These are phyloP conservation scores for Gymnocypris eckloni DNA, from an alignment of 2,797 vertebrate species.

Conservation along the genomic window DNA sequence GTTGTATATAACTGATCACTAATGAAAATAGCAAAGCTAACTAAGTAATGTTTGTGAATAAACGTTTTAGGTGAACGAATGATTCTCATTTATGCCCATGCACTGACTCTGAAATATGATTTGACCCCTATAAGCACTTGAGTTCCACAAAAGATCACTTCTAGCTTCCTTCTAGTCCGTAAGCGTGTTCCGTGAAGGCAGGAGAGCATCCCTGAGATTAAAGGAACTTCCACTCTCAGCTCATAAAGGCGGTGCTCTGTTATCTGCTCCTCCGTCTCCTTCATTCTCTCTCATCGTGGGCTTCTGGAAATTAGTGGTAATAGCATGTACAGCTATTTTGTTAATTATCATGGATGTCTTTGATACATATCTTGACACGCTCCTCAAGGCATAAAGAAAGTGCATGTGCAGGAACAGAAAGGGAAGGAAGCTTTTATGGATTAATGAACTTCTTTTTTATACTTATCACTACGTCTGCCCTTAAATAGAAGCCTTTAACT, in stretches of 20 bases:
- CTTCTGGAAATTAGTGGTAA: slow-evolving; percentile 75
- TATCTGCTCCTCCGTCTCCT: slow-evolving; percentile 76
- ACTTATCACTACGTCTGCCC: slow-evolving; percentile 75
- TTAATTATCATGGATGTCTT: slow-evolving; percentile 75
- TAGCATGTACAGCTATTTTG: slow-evolving; percentile 75
- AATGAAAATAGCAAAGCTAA: background rate
- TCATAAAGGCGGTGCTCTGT: slow-evolving; percentile 64
- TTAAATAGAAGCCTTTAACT: slow-evolving; percentile 73
- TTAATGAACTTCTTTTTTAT: slow-evolving; percentile 81
- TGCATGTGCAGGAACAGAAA: slow-evolving; percentile 69
- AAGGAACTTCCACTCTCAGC: slow-evolving; percentile 77
- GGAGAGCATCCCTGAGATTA: slow-evolving; percentile 64
- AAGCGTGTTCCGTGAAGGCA: slow-evolving; percentile 31
- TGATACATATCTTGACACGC: slow-evolving; percentile 76
- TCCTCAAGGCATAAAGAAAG: slow-evolving; percentile 76
- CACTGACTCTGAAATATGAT: background rate
- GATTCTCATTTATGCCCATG: background rate
- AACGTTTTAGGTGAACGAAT: background rate
- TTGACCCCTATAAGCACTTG: slow-evolving; percentile 57
- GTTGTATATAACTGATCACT: background rate
- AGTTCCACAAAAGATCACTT: slow-evolving; percentile 63
- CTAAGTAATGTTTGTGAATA: background rate
- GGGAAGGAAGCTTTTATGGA: slow-evolving; percentile 75
- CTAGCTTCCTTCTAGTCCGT: background rate
- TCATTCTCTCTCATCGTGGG: slow-evolving; percentile 78